These are phyloP conservation scores for Ommatoiulus sabulosus DNA, from an alignment of 2,888 invertebrate genomes.

Conservation along the genomic window DNA sequence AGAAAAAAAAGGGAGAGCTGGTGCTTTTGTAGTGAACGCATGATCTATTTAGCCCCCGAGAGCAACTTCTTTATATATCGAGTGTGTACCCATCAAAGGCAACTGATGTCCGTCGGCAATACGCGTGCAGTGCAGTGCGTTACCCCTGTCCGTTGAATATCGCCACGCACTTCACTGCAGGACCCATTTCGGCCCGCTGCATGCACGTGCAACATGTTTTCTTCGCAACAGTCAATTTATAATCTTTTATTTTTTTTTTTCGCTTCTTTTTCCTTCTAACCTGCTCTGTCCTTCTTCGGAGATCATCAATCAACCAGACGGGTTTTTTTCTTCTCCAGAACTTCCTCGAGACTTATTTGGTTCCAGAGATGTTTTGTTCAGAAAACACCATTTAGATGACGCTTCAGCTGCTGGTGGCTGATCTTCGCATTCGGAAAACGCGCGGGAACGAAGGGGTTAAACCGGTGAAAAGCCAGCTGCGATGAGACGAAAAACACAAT, in stretches of 20 bases:
- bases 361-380: not conserved
- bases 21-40: not conserved
- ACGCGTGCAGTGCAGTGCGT: slow-evolving; percentile 43
- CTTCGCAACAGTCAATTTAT: slow-evolving; percentile 24
- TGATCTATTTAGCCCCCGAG: slow-evolving; percentile 24
- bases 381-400: slow-evolving; percentile 12
- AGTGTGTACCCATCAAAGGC: slow-evolving; percentile 1
- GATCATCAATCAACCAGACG: slow-evolving; percentile 17
- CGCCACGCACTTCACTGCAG: not conserved
- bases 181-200: not conserved
- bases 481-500: not conserved
- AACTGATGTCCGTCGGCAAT: slow-evolving; percentile 42
- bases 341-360: slow-evolving; percentile 23
- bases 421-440: not conserved
- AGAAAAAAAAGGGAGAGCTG: not conserved
- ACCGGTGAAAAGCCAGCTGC: not conserved
- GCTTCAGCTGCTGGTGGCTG: slow-evolving; percentile 35
- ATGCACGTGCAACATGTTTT: slow-evolving; percentile 43
- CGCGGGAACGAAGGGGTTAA: not conserved
- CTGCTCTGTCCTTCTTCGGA: slow-evolving; percentile 28
- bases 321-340: not conserved
- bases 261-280: slow-evolving; percentile 12
- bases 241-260: slow-evolving; percentile 13
- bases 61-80: slow-evolving; percentile 43
- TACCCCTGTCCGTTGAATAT: slow-evolving; percentile 14